Evolutionary conservation across 2,797 vertebrate genomes (phyloP).

Genomic region (Meriones psammophilus): DNA sequence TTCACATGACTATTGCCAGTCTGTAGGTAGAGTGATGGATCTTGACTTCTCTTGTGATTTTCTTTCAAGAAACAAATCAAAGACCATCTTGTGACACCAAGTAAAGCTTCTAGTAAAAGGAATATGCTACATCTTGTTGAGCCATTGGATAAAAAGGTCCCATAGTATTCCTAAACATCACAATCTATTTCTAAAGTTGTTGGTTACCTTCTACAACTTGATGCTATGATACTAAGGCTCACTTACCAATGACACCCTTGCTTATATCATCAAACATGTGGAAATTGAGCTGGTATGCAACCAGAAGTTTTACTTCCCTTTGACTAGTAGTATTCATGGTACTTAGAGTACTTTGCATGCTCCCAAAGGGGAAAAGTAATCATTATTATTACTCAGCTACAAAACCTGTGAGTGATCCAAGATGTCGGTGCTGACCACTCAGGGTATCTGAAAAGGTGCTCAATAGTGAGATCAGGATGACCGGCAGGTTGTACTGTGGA

Average conservation of each 20-base stretch:
- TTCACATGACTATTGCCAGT: background rate
- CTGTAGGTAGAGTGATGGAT: background rate
- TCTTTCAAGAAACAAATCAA: background rate
- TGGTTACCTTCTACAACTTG: background rate
- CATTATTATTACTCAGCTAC: background rate
- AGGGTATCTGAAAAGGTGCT: no score
- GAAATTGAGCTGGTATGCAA: background rate
- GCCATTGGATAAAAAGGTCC: background rate
- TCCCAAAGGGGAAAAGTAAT: background rate
- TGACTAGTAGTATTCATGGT: background rate
- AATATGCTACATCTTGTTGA: background rate
- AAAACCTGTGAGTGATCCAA: background rate
- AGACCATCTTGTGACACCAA: background rate
- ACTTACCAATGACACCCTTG: background rate
- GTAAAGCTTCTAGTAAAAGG: background rate
- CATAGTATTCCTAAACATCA: background rate
- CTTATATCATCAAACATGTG: background rate
- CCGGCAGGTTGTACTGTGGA: no score
- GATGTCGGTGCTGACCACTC: no score
- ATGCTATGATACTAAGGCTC: background rate
- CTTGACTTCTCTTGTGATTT: background rate
- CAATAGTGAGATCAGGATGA: no score
- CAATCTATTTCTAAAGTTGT: background rate
- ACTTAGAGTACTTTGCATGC: background rate
- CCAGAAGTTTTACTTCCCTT: background rate